Conservation (phyloP, 2,888 invertebrate genomes). For the Tortrix viridana region DNA sequence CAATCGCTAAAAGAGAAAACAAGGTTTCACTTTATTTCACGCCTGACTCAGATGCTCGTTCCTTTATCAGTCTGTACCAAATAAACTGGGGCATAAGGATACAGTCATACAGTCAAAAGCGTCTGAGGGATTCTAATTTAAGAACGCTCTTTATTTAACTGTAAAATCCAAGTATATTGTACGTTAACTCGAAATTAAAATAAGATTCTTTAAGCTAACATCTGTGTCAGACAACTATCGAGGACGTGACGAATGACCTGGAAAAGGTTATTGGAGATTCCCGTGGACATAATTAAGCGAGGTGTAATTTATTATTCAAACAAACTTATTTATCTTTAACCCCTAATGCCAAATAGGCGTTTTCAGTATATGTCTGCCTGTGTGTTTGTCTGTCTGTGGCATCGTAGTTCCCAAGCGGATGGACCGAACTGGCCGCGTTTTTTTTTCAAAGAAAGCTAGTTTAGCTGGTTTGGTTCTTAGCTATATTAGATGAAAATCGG, state of each 20-base stretch:
- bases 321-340: too few species aligned
- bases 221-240: conserved; percentile 29
- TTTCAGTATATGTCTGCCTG: too few species aligned
- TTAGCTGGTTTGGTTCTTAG: too few species aligned
- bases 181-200: not conserved
- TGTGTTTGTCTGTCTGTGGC: too few species aligned
- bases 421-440: too few species aligned
- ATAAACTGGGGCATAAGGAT: not conserved
- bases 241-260: conserved; percentile 37
- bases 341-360: too few species aligned
- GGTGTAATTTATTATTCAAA: too few species aligned
- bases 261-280: conserved; percentile 21
- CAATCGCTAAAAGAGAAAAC: conserved; percentile 77
- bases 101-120: not conserved
- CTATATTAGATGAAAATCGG: too few species aligned
- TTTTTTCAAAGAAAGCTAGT: too few species aligned
- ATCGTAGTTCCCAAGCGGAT: too few species aligned
- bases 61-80: conserved; percentile 17
- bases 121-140: not conserved
- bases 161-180: not conserved
- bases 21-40: conserved; percentile 59
- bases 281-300: conserved; percentile 15
- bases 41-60: conserved; percentile 12
- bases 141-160: not conserved
- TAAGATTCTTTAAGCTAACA: conserved; percentile 22